Evolutionary conservation across 1,140 invertebrate species (phyloP).

Genomic region (Rhizoglyphus robini): DNA sequence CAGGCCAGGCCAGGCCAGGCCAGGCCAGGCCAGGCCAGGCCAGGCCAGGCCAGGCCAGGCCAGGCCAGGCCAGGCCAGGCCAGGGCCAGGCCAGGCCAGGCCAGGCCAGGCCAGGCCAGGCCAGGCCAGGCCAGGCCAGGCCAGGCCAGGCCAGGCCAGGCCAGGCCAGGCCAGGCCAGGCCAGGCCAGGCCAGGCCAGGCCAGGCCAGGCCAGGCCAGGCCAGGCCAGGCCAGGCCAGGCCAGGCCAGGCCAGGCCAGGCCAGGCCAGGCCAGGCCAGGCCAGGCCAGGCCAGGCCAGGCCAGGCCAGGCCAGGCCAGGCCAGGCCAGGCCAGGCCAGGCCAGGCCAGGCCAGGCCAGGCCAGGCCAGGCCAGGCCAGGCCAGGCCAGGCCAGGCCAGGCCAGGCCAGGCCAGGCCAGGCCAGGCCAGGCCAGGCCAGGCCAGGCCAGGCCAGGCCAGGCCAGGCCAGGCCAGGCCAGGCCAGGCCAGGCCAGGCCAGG

Average conservation of each 20-base stretch:
- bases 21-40: conserved; percentile 27
- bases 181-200: conserved; percentile 26
- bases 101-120: conserved; percentile 27
- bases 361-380: conserved; percentile 27
- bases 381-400: conserved; percentile 28
- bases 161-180: conserved; percentile 25
- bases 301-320: conserved; percentile 26
- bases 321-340: conserved; percentile 27
- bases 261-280: conserved; percentile 28
- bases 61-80: conserved; percentile 28
- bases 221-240: conserved; percentile 24
- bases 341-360: conserved; percentile 24
- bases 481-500: conserved; percentile 28
- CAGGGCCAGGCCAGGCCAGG: conserved; percentile 25
- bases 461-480: conserved; percentile 27
- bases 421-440: conserved; percentile 24
- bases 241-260: conserved; percentile 28
- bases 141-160: conserved; percentile 26
- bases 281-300: conserved; percentile 24
- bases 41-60: conserved; percentile 28
- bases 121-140: conserved; percentile 28
- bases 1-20: conserved; percentile 25
- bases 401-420: conserved; percentile 26
- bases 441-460: conserved; percentile 24
- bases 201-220: conserved; percentile 26